Conservation (phyloP, 2,888 invertebrate species). For the Apoda limacodes region DNA sequence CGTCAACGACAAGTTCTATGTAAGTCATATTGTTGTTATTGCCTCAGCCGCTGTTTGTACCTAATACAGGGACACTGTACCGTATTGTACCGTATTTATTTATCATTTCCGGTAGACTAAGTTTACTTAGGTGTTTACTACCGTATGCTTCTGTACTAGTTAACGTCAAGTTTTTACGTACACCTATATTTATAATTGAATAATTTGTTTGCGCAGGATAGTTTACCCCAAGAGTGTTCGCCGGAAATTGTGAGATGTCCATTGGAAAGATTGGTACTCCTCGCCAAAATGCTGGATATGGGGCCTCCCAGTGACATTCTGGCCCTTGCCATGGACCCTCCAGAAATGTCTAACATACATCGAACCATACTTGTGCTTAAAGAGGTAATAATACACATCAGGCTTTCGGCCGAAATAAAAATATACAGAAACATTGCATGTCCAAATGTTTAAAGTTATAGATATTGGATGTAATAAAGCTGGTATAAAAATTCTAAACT, state of each 20-base stretch:
- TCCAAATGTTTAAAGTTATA: background rate
- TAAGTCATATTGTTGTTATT: conserved; percentile 23
- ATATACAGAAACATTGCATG: too few relatives aligned
- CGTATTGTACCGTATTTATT: too few relatives aligned
- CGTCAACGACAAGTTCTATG: conserved; percentile 75
- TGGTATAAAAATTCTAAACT: too few relatives aligned
- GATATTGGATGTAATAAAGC: background rate
- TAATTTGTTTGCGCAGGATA: too few relatives aligned
- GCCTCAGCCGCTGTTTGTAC: background rate
- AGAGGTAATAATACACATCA: too few relatives aligned
- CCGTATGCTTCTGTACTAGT: too few relatives aligned
- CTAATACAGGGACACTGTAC: too few relatives aligned
- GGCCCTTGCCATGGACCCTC: conserved; percentile 88
- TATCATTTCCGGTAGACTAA: too few relatives aligned
- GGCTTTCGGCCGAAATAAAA: too few relatives aligned
- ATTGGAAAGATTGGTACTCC: conserved; percentile 81
- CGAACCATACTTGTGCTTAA: conserved; percentile 87
- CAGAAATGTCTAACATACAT: conserved; percentile 83
- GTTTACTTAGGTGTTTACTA: too few relatives aligned
- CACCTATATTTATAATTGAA: too few relatives aligned
- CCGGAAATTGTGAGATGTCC: conserved; percentile 88
- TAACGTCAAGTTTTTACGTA: too few relatives aligned
- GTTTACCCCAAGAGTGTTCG: conserved; percentile 62
- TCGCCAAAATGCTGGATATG: conserved; percentile 85
- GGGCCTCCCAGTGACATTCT: conserved; percentile 83